Conservation (phyloP, 2,797 vertebrate species). For the Notoglanidium macrostoma region DNA sequence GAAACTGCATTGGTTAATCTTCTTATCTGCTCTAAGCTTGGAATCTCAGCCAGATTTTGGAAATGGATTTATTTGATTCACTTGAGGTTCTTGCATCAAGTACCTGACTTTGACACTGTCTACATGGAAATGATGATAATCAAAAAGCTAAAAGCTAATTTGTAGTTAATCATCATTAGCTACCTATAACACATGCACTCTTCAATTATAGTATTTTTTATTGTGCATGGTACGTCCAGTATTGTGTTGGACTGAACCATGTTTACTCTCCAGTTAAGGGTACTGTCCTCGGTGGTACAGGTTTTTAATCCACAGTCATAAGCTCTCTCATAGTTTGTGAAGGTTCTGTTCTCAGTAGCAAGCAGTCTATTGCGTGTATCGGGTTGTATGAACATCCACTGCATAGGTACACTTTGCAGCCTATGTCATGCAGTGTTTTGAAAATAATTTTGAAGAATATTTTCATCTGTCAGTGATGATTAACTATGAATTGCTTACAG, state of each 20-base stretch:
- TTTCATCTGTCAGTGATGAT: constrained; percentile 77
- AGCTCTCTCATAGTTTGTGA: constrained; percentile 55
- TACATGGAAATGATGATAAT: constrained; percentile 66
- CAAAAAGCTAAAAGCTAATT: constrained; percentile 74
- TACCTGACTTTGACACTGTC: constrained; percentile 74
- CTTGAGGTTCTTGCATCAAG: constrained; percentile 85
- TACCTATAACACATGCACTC: constrained; percentile 78
- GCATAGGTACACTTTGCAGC: constrained; percentile 51
- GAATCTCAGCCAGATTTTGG: constrained; percentile 79
- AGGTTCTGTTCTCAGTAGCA: constrained; percentile 69
- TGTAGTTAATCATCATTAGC: constrained; percentile 90
- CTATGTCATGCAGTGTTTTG: constrained; percentile 47
- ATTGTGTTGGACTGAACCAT: constrained; percentile 76
- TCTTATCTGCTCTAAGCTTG: constrained; percentile 85
- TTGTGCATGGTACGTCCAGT: constrained; percentile 77
- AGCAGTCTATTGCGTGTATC: constrained; percentile 64
- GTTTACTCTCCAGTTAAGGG: constrained; percentile 72
- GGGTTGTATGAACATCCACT: constrained; percentile 45
- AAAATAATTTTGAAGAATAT: constrained; percentile 48
- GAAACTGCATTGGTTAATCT: constrained; percentile 86
- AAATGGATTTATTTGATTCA: constrained; percentile 75
- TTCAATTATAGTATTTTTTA: constrained; percentile 72
- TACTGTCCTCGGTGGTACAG: constrained; percentile 72
- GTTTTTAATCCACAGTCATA: constrained; percentile 75
- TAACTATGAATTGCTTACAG: constrained; percentile 82